A percentile compares a stretch with the other conserved stretches of the same genome.
Evolutionary conservation across 2,888 invertebrate species (phyloP).

Genomic region (Eulithis testata): DNA sequence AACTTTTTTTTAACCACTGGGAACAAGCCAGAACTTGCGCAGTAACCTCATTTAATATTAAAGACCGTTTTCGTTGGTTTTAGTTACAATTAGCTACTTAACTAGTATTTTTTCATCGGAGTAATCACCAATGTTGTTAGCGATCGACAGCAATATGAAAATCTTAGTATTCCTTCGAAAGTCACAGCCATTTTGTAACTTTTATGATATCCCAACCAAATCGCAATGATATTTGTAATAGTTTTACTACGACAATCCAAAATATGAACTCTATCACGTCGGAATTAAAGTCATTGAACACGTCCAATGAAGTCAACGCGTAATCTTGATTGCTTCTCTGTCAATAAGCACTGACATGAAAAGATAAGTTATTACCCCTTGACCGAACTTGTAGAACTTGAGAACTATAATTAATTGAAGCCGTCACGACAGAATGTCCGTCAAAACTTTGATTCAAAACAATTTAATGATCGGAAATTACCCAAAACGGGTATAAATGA

Average conservation of each 20-base stretch:
- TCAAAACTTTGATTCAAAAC: conserved; percentile 22
- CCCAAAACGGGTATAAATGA: conserved; percentile 20
- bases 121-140: too few species aligned
- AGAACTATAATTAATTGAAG: conserved; percentile 23
- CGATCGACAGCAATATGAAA: too few species aligned
- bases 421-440: conserved; percentile 28
- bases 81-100: too few species aligned
- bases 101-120: too few species aligned
- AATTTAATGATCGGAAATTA: conserved; percentile 25
- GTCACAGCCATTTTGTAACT: too few species aligned
- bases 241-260: too few species aligned
- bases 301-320: neutral
- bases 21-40: neutral
- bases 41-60: neutral
- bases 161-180: too few species aligned
- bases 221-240: too few species aligned
- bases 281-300: neutral
- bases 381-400: conserved; percentile 14
- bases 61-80: too few species aligned
- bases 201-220: too few species aligned
- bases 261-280: neutral
- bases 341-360: conserved; percentile 5
- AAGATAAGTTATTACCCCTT: conserved; percentile 14
- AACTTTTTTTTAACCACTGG: neutral
- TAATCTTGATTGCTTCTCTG: neutral